A percentile compares a stretch with the other conserved stretches of the same genome.
These are phyloP conservation scores for Jaculus jaculus DNA, from an alignment of 2,113 vertebrate species.

Conservation along the genomic window DNA sequence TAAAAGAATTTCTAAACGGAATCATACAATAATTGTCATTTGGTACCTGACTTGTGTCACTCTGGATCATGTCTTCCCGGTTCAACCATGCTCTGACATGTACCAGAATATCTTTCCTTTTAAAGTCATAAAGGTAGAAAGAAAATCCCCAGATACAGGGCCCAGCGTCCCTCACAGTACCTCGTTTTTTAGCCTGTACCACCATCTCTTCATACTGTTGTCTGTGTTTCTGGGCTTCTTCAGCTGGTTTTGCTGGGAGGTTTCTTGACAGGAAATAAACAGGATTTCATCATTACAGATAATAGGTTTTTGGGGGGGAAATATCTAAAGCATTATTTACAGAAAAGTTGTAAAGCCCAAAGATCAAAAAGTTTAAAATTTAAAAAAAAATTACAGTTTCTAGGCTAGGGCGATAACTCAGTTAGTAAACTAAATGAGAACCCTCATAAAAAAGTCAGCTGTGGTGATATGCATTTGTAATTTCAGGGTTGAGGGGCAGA, in stretches of 20 bases:
- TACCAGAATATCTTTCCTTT: background rate
- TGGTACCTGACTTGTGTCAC: background rate
- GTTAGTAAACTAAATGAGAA: too few species aligned
- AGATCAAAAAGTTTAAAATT: background rate
- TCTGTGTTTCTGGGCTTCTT: constrained; percentile 95
- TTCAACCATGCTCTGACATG: background rate
- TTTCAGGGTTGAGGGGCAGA: too few species aligned
- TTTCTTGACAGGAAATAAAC: constrained; percentile 86
- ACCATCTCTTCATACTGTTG: constrained; percentile 99
- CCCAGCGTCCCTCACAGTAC: constrained; percentile 32
- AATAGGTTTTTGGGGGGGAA: background rate
- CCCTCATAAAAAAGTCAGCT: too few species aligned
- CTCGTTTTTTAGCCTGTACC: constrained; percentile 96
- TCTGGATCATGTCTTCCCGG: background rate
- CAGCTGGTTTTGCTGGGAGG: constrained; percentile 96
- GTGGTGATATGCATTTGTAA: too few species aligned
- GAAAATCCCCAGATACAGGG: background rate
- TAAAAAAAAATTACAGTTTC: background rate
- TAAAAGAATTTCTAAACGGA: background rate
- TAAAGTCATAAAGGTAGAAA: background rate
- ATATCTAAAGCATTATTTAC: background rate
- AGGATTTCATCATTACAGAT: background rate
- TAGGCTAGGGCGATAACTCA: too few species aligned
- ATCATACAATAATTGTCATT: rapidly evolving
- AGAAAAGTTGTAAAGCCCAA: background rate